phyloP scores from a whole-genome alignment of 1,140 invertebrate species.

The Leptonema lineaticorne region DNA sequence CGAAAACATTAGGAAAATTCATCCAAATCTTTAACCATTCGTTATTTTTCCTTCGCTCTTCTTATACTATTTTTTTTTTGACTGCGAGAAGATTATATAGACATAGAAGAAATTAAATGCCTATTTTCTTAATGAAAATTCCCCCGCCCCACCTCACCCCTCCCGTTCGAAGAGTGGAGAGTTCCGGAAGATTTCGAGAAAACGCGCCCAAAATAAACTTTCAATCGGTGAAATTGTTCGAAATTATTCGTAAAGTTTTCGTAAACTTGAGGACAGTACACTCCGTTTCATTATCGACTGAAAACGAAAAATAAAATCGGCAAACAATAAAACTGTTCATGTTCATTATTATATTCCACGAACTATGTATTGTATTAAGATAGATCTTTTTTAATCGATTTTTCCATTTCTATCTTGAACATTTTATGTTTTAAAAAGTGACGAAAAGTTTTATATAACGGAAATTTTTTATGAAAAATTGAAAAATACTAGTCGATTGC shows the following conservation, averaged over 20 bases:
- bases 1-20: background rate
- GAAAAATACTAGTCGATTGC: no score
- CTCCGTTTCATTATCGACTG: no score
- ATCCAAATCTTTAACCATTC: background rate
- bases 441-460: no score
- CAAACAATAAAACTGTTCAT: no score
- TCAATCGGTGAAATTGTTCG: background rate
- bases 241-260: slow-evolving; percentile 8
- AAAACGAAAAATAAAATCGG: no score
- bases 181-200: background rate
- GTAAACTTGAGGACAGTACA: no score
- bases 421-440: no score
- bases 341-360: no score
- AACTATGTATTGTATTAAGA: no score
- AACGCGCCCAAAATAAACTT: slow-evolving; percentile 7
- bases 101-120: slow-evolving; percentile 17
- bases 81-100: slow-evolving; percentile 27
- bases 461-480: no score
- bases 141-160: slow-evolving; percentile 4
- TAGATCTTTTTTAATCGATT: no score
- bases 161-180: background rate
- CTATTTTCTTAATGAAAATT: slow-evolving; percentile 25
- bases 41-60: background rate
- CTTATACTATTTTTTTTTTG: slow-evolving; percentile 25
- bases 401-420: no score